Evolutionary conservation across 2,888 invertebrate genomes (phyloP), one percentile per base, ranked within the genome.

Genomic region (Apodemia mormo): DNA sequence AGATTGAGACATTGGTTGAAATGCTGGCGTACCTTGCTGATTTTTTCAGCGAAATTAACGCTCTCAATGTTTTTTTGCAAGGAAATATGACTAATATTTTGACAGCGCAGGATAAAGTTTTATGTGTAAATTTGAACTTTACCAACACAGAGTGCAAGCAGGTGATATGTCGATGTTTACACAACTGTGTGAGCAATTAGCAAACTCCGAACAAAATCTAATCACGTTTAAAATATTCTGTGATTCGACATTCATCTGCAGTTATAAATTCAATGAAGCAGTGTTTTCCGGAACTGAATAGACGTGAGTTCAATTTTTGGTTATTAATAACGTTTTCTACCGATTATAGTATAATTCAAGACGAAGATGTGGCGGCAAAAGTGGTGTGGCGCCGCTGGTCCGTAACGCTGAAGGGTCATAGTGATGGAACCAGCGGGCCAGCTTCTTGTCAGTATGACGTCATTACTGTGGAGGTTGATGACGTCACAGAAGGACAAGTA

Each of bases 131-230:
- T 75, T 75, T 70, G 72, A 74, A 77, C 76, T 77, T 75, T 77
- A 74, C 73, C 73, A 76, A 76, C 73, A 75, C 40, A 76, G 73
- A 75, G 73, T 76, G 1, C 74, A 77, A 72, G 76, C 69, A 49
- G 76, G 70, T 22, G 75, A 77, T 77, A 74, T 75, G 71, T 73
- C 73, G 45, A 76, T 77, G 73, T 73, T 76, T 73, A 73, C 73
- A 73, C 75, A 76, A 76, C 72, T 76, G 29, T n/a, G 75, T 75
- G 72, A 74, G 72, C 73, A 73, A 73, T 74, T 72, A 49, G 67
- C 74, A 72, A 75, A 75, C 68, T 68, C 14, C 6, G 43, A 74
- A 72, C 73, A 61, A 70, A 43, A 74, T 58, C 43, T 74, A 76
- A 74, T 75, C 73, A 72, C 72, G 73, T 76, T 75, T 74, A 29